Percentiles rank a stretch among this genome's conserved stretches.
phyloP scores from a whole-genome alignment of 2,797 vertebrate species.

The Threskiornis aethiopicus region DNA sequence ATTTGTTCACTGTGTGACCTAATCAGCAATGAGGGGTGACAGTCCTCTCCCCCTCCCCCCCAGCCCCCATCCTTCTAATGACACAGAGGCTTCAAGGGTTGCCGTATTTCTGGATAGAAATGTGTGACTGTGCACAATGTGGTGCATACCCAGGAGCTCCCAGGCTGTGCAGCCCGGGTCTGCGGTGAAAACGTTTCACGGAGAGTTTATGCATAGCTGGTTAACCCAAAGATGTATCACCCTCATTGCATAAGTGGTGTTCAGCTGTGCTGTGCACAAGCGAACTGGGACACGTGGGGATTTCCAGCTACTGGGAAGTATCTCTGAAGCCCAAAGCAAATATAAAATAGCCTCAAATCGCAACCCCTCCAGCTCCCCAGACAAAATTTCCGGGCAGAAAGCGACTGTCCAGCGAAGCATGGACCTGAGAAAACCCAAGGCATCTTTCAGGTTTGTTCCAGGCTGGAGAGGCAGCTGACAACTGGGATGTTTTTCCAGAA shows the following conservation, averaged over 20 bases:
- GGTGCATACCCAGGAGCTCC: background rate
- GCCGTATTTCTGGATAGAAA: background rate
- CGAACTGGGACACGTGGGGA: background rate
- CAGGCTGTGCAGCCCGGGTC: background rate
- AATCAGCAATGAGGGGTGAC: background rate
- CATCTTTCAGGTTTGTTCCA: background rate
- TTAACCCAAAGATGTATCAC: background rate
- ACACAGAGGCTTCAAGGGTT: background rate
- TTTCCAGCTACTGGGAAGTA: background rate
- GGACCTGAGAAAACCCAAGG: background rate
- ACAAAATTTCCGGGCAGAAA: background rate
- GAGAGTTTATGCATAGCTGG: background rate
- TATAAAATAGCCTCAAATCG: background rate
- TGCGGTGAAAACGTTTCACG: background rate
- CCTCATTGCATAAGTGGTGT: background rate
- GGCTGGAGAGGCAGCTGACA: background rate
- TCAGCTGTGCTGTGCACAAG: background rate
- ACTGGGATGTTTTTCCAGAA: background rate
- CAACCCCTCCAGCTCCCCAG: background rate
- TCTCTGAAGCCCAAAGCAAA: background rate
- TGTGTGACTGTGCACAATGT: accelerated
- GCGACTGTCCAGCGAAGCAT: background rate
- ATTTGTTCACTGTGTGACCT: background rate
- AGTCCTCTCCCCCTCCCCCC: background rate
- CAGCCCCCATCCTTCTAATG: background rate